Evolutionary conservation across 2,113 vertebrate genomes (phyloP).

Genomic region (Menidia beryllina): DNA sequence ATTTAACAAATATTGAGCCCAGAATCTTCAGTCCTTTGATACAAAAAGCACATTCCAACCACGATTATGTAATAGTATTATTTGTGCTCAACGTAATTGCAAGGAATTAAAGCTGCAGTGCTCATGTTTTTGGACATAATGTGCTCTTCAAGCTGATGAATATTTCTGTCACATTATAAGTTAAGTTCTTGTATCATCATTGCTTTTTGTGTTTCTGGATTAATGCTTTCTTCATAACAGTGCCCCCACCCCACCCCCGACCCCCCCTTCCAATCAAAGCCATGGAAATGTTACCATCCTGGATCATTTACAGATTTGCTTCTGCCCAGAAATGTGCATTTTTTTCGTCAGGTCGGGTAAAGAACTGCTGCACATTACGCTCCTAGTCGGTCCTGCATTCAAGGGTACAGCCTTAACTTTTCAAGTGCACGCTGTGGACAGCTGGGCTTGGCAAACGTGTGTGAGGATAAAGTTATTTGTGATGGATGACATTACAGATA

Average conservation of each 20-base stretch:
- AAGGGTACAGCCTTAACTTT: slow-evolving; percentile 62
- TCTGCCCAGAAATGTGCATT: slow-evolving; percentile 43
- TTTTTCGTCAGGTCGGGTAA: slow-evolving; percentile 35
- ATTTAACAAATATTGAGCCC: not conserved
- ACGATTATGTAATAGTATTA: slow-evolving; percentile 43
- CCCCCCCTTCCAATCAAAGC: slow-evolving; percentile 41
- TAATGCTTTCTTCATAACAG: slow-evolving; percentile 38
- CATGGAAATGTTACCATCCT: slow-evolving; percentile 53
- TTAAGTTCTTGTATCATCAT: slow-evolving; percentile 24
- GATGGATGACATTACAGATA: slow-evolving; percentile 73
- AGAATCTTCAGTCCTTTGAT: slow-evolving; percentile 11
- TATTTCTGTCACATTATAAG: slow-evolving; percentile 50
- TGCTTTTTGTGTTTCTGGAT: slow-evolving; percentile 30
- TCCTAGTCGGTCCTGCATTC: slow-evolving; percentile 54
- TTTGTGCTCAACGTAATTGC: slow-evolving; percentile 56
- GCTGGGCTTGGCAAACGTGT: slow-evolving; percentile 58
- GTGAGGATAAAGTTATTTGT: slow-evolving; percentile 67
- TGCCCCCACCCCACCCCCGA: slow-evolving; percentile 13
- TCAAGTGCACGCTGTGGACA: slow-evolving; percentile 69
- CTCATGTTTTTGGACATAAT: slow-evolving; percentile 59
- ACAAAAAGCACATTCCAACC: slow-evolving; percentile 25
- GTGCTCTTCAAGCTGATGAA: slow-evolving; percentile 76
- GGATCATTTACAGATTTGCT: slow-evolving; percentile 57
- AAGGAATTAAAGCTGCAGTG: slow-evolving; percentile 48
- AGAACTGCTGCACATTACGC: slow-evolving; percentile 38